Percentiles rank a stretch among this genome's conserved stretches.
Evolutionary conservation across 2,797 vertebrate species (phyloP).

Genomic region (Macropus fuliginosus): DNA sequence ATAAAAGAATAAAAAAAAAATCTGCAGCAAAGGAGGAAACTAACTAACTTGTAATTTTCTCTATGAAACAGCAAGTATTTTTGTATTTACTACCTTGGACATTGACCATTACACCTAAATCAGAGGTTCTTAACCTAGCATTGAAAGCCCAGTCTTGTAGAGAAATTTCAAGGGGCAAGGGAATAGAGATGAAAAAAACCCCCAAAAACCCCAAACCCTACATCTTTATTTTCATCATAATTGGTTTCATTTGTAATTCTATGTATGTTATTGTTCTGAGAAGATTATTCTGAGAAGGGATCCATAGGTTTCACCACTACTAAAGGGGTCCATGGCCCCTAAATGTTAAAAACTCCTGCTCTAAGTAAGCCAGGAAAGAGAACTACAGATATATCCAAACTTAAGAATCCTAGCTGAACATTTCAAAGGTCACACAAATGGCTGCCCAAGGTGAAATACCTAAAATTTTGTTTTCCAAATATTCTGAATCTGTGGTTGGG

Average conservation of each 20-base stretch:
- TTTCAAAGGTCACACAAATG: background rate
- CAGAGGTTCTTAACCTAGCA: background rate
- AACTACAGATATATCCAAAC: background rate
- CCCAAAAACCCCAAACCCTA: background rate
- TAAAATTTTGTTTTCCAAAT: background rate
- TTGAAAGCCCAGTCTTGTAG: background rate
- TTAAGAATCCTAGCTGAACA: background rate
- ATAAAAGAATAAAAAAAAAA: slow-evolving; percentile 7
- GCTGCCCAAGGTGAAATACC: background rate
- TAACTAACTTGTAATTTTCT: slow-evolving; percentile 38
- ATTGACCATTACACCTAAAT: background rate
- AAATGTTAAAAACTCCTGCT: background rate
- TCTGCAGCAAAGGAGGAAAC: background rate
- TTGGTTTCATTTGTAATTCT: background rate
- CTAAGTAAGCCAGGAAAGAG: background rate
- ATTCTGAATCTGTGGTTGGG: background rate
- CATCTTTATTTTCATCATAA: background rate
- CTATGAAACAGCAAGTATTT: slow-evolving; percentile 10
- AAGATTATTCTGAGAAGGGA: background rate
- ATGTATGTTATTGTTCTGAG: too few relatives aligned
- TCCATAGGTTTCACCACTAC: background rate
- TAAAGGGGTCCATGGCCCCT: background rate
- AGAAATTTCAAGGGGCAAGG: background rate
- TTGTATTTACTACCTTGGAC: background rate
- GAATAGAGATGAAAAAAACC: background rate